Conservation (phyloP, 1,140 invertebrate genomes). For the Caerostris darwini region DNA sequence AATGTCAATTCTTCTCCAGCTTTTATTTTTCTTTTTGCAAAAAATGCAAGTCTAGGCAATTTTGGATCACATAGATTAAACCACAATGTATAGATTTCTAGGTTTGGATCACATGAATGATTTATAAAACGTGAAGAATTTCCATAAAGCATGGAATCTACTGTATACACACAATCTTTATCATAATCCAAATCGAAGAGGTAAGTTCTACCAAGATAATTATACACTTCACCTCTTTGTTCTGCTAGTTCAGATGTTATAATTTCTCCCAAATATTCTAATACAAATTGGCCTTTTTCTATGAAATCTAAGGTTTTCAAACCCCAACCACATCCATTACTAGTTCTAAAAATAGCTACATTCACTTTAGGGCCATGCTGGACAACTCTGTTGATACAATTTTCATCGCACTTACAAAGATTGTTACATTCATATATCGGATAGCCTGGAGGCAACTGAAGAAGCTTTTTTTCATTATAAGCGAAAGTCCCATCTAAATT, state of each 20-base stretch:
- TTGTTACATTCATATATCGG: constrained; percentile 97
- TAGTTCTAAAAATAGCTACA: constrained; percentile 83
- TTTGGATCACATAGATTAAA: constrained; percentile 94
- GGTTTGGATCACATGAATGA: constrained; percentile 89
- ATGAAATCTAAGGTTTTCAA: constrained; percentile 88
- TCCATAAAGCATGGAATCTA: constrained; percentile 2
- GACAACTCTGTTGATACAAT: constrained; percentile 93
- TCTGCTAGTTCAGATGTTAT: constrained; percentile 95
- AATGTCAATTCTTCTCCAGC: constrained; percentile 95
- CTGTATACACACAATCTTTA: neutral
- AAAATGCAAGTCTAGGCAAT: constrained; percentile 93
- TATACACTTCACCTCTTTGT: constrained; percentile 91
- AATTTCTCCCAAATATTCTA: constrained; percentile 97
- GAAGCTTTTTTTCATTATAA: constrained; percentile 86
- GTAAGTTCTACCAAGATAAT: constrained; percentile 13
- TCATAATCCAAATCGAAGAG: constrained; percentile 41
- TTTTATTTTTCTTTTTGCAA: constrained; percentile 90
- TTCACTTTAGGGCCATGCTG: constrained; percentile 84
- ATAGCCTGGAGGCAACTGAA: constrained; percentile 88
- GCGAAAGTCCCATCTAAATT: constrained; percentile 85
- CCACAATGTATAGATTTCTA: constrained; percentile 95
- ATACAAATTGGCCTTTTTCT: constrained; percentile 92
- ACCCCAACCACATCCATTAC: constrained; percentile 88
- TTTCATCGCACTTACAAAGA: constrained; percentile 88
- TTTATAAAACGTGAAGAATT: constrained; percentile 48